Conservation (phyloP, 2,797 vertebrate species). For the Steatocranus sp. region DNA sequence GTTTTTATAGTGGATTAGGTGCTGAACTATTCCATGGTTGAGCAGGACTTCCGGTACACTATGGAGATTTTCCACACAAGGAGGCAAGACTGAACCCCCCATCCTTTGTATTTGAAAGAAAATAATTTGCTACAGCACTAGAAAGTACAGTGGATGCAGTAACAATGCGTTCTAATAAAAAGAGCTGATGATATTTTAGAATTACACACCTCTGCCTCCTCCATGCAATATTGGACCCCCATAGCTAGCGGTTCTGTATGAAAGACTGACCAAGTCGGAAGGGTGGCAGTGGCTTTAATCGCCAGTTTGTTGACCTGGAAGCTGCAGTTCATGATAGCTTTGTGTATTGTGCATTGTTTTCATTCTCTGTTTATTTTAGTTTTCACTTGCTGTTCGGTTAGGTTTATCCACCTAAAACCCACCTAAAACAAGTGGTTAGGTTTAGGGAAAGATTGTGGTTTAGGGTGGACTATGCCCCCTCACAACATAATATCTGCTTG, state of each 20-base stretch:
- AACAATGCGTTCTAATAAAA: background rate
- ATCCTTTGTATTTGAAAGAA: background rate
- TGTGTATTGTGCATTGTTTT: background rate
- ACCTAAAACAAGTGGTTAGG: background rate
- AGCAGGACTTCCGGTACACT: background rate
- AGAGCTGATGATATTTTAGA: background rate
- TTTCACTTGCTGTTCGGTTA: background rate
- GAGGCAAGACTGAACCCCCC: background rate
- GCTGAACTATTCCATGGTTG: background rate
- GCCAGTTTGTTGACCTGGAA: background rate
- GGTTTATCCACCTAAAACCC: background rate
- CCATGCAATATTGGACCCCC: background rate
- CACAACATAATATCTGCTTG: background rate
- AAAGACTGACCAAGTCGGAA: background rate
- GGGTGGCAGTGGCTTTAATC: background rate
- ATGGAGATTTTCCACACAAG: background rate
- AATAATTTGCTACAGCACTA: background rate
- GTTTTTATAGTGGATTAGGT: accelerated
- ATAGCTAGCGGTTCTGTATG: background rate
- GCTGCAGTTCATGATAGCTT: background rate
- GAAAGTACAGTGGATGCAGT: background rate
- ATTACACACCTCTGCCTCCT: background rate
- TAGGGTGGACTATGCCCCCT: accelerated
- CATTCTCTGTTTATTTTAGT: background rate
- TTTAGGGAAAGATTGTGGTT: background rate